Percentiles rank a stretch among this genome's conserved stretches.
phyloP scores from a whole-genome alignment of 2,888 invertebrate species.

The Oxyteleia sp. region DNA sequence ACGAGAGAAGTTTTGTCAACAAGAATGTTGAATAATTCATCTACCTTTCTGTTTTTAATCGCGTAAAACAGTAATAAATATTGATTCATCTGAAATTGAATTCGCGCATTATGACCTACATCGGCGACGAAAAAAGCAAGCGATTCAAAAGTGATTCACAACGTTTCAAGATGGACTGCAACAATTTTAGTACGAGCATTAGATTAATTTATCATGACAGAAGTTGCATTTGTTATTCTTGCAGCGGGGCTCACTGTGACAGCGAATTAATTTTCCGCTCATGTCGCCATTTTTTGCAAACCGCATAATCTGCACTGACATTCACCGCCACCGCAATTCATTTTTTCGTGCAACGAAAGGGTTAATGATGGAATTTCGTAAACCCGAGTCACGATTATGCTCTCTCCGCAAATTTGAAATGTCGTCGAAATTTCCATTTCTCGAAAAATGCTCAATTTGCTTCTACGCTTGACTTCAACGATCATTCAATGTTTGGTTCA shows the following conservation, averaged over 20 bases:
- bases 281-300: conserved; percentile 63
- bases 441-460: no score
- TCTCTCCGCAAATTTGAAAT: no score
- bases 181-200: conserved; percentile 35
- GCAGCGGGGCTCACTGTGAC: conserved; percentile 39
- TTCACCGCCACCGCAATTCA: conserved; percentile 62
- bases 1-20: neutral
- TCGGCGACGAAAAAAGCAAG: conserved; percentile 48
- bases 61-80: conserved; percentile 13
- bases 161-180: conserved; percentile 18
- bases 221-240: conserved; percentile 62
- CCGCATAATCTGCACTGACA: conserved; percentile 65
- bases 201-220: conserved; percentile 61
- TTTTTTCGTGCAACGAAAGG: no score
- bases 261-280: conserved; percentile 67
- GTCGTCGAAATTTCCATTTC: no score
- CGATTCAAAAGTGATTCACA: conserved; percentile 23
- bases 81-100: neutral
- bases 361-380: no score
- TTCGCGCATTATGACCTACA: conserved; percentile 38
- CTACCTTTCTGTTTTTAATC: neutral
- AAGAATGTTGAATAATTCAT: neutral
- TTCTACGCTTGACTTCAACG: no score
- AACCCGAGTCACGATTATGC: no score
- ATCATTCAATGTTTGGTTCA: no score